Evolutionary conservation across 2,888 invertebrate genomes (phyloP), one percentile per base, ranked within the genome.

Genomic region (Agrotis clavis): DNA sequence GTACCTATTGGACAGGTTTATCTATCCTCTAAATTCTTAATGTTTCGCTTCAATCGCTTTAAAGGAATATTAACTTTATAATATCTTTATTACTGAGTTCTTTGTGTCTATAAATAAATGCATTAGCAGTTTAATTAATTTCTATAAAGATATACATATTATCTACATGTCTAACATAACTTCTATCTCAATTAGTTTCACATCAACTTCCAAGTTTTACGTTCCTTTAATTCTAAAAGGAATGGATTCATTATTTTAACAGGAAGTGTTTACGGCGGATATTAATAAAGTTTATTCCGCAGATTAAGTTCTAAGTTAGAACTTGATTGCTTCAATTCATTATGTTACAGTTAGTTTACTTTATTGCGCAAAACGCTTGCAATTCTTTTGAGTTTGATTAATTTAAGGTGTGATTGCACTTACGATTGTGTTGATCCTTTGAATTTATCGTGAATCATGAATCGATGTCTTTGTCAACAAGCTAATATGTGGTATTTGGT

Each of bases 291-390:
- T 57, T 62, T 47, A 53, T 51, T 25, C 35, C 60, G 14, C 45
- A 47, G 53, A 65, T 53, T 30, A 54, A 48, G 60, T 63, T 21
- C 3, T 25, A 18, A 45, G 14, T 60, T 2, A 54, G 60, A 64
- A 69, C 4, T 41, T 48, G 14, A 50, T 74, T 67, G 19, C 53
- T 13, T 14, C 13, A 41, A 67, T 74, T 41, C 1, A 25, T 25
- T 1, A 59, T 35, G 4, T 51, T 73, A 59, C 45, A 47, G 65
- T 64, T 47, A 47, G 18, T 74, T 47, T 53, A 59, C 35, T 51
- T 64, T 25, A 73, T 51, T 66, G 18, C 16, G 47, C 13, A 25
- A 53, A 73, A 73, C 25, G 66, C 41, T 19, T 48, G 51, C n/a
- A 65, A 13, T 57, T 45, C 14, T 35, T 16, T 47, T 30, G 2